Evolutionary conservation across 2,888 invertebrate genomes (phyloP).

Genomic region (Cordylochernes scorpioides): DNA sequence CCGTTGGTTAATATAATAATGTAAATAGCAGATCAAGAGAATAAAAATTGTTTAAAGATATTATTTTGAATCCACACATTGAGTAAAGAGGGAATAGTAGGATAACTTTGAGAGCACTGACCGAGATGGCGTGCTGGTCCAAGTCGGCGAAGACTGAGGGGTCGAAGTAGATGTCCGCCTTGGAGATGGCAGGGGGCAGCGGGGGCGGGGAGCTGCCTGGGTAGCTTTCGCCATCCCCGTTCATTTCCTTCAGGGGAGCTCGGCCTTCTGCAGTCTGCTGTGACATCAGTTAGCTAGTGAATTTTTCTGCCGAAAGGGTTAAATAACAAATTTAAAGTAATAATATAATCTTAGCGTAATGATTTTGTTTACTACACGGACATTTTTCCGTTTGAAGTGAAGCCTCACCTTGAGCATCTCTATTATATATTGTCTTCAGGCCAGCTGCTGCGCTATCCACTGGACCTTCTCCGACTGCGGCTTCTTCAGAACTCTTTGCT

Average conservation of each 20-base stretch:
- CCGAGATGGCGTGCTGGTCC: slow-evolving; percentile 68
- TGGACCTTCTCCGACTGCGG: too few species aligned
- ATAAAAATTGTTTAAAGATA: too few species aligned
- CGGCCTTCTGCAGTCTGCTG: background rate
- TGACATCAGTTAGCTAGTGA: background rate
- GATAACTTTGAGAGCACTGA: slow-evolving; percentile 15
- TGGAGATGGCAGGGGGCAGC: slow-evolving; percentile 67
- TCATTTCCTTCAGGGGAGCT: too few species aligned
- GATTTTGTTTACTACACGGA: background rate
- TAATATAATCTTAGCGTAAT: background rate
- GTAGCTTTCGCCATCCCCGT: slow-evolving; percentile 32
- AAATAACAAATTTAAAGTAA: background rate
- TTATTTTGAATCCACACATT: too few species aligned
- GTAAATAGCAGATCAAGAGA: too few species aligned
- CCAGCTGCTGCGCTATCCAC: too few species aligned
- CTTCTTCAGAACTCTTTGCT: too few species aligned
- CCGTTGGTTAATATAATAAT: too few species aligned
- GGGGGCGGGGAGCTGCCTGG: slow-evolving; percentile 68
- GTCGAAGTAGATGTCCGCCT: slow-evolving; percentile 75
- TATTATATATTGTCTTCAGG: too few species aligned
- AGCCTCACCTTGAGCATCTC: too few species aligned
- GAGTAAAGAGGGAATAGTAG: too few species aligned
- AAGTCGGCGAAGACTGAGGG: slow-evolving; percentile 76
- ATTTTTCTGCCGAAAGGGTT: background rate
- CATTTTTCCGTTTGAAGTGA: too few species aligned